Conservation (phyloP, 92 coral and sea anemone genomes). For the Hydrozoanthus gracilis region DNA sequence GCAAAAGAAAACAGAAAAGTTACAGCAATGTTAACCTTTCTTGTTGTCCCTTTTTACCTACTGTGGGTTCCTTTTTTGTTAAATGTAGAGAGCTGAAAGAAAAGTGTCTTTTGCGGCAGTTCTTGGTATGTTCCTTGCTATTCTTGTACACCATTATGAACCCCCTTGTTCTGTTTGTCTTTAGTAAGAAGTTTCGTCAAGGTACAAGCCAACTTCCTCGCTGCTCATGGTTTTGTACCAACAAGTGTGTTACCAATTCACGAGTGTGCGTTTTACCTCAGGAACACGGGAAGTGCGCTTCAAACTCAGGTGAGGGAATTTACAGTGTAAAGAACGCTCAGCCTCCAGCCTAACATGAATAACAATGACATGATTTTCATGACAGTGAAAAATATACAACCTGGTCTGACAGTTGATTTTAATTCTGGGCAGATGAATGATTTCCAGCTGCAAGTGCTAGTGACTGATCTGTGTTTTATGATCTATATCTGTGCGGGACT, state of each 20-base stretch:
- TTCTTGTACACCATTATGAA: background rate
- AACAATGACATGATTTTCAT: background rate
- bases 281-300: background rate
- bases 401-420: background rate
- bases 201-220: background rate
- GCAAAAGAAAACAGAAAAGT: conserved; percentile 11
- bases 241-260: background rate
- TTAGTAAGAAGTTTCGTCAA: background rate
- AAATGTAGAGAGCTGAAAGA: background rate
- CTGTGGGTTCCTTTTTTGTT: background rate
- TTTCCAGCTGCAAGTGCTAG: background rate
- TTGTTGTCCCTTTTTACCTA: background rate
- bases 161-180: background rate
- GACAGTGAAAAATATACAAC: background rate
- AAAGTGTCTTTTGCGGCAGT: background rate
- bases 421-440: background rate
- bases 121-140: background rate
- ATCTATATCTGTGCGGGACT: background rate
- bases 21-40: background rate
- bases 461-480: background rate
- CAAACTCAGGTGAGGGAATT: background rate
- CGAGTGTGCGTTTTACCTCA: background rate
- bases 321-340: background rate
- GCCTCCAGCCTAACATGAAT: background rate
- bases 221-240: background rate